phyloP scores from a whole-genome alignment of 2,113 vertebrate genomes.

The cattle (Bos taurus) region ARS-UCD2.0 NC_037336.1:101362501-101363000 shows the following conservation, averaged over 20 bases:
- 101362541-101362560: background rate
- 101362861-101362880: rapidly evolving
- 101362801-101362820: background rate
- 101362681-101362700: rapidly evolving
- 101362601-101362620: rapidly evolving
- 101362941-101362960: rapidly evolving
- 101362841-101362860: background rate
- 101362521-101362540: rapidly evolving
- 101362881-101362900: rapidly evolving
- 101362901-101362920: too few relatives aligned
- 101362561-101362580: background rate
- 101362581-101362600: rapidly evolving
- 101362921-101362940: background rate
- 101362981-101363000: background rate
- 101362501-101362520: rapidly evolving
- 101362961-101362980: background rate
- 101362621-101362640: background rate
- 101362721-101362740: rapidly evolving
- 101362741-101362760: rapidly evolving
- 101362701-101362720: background rate
- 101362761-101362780: background rate
- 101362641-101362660: rapidly evolving
- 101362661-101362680: background rate
- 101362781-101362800: rapidly evolving
- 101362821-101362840: rapidly evolving